Evolutionary conservation across 1,140 invertebrate species (phyloP).

Genomic region (Neomicropteryx cornuta): DNA sequence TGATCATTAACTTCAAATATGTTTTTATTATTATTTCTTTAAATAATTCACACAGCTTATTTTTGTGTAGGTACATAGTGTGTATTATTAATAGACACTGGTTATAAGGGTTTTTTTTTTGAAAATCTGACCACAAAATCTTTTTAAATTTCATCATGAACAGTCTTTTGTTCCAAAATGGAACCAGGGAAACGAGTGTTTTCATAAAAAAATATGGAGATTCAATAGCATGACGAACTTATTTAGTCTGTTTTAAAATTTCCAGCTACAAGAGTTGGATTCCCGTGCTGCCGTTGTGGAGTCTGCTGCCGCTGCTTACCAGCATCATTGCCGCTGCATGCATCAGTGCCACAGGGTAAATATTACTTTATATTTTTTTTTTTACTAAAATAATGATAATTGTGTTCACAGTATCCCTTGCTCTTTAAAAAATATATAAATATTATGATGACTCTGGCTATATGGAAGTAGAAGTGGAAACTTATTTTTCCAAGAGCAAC

Average conservation of each 20-base stretch:
- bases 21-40: too few species aligned
- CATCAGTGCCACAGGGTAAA: conserved; percentile 32
- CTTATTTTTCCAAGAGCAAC: too few species aligned
- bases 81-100: too few species aligned
- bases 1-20: too few species aligned
- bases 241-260: conserved; percentile 7
- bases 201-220: conserved; percentile 4
- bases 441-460: too few species aligned
- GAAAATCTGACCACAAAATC: conserved; percentile 7
- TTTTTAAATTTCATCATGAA: not conserved
- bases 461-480: too few species aligned
- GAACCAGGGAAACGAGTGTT: not conserved
- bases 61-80: too few species aligned
- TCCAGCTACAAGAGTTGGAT: conserved; percentile 30
- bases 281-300: conserved; percentile 29
- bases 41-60: too few species aligned
- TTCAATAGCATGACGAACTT: not conserved
- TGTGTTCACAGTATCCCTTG: not conserved
- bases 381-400: not conserved
- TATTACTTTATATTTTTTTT: conserved; percentile 4
- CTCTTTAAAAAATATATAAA: not conserved
- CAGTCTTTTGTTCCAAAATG: not conserved
- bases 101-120: too few species aligned
- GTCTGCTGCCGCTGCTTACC: conserved; percentile 29
- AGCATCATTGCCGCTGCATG: conserved; percentile 35